Evolutionary conservation across 1,140 invertebrate species (phyloP).

Genomic region (Bombus pascuorum): DNA sequence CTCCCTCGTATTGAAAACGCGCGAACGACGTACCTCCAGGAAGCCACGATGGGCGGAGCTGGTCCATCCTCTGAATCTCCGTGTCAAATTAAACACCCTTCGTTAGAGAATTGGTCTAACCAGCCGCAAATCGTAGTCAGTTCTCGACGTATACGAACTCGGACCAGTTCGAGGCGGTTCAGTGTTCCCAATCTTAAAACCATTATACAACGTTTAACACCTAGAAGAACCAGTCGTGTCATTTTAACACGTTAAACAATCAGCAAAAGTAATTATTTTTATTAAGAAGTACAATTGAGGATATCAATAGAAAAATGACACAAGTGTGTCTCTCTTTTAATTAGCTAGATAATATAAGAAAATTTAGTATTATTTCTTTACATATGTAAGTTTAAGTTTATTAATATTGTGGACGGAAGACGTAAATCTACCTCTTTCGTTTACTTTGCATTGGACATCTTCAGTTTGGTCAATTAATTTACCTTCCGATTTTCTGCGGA

Average conservation of each 20-base stretch:
- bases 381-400: not conserved
- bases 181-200: not conserved
- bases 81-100: conserved; percentile 70
- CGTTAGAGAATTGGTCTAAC: conserved; percentile 55
- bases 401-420: not conserved
- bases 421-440: no score
- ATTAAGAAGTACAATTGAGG: not conserved
- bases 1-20: conserved; percentile 51
- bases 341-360: not conserved
- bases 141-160: not conserved
- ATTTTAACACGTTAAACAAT: not conserved
- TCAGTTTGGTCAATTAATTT: not conserved
- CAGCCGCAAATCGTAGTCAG: conserved; percentile 34
- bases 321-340: not conserved
- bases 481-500: no score
- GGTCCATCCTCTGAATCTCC: conserved; percentile 54
- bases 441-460: no score
- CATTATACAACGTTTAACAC: not conserved
- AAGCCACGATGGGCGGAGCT: conserved; percentile 64
- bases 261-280: not conserved
- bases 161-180: not conserved
- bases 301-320: not conserved
- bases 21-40: conserved; percentile 59
- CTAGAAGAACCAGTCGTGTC: not conserved
- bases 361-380: not conserved